phyloP scores from a whole-genome alignment of 2,888 invertebrate genomes.

The Xestia sexstrigata region DNA sequence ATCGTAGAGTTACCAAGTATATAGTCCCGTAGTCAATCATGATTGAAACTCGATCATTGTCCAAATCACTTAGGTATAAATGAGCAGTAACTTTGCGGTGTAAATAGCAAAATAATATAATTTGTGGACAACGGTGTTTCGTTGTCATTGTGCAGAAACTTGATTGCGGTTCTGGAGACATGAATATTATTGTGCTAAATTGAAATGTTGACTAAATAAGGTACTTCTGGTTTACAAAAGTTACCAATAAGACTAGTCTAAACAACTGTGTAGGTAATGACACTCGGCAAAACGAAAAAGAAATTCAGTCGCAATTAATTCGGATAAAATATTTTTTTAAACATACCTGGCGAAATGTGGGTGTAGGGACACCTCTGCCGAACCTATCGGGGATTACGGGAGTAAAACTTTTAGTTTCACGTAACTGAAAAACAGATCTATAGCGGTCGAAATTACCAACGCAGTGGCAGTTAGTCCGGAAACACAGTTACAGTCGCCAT shows the following conservation, averaged over 20 bases:
- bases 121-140: slow-evolving; percentile 25
- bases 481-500: too few species aligned
- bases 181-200: neutral
- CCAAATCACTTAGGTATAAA: slow-evolving; percentile 15
- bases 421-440: neutral
- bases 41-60: slow-evolving; percentile 27
- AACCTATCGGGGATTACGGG: too few species aligned
- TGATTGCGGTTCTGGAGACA: neutral
- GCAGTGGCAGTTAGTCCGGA: neutral
- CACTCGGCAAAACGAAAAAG: too few species aligned
- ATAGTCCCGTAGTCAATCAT: neutral
- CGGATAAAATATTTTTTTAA: too few species aligned
- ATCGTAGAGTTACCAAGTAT: neutral
- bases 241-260: too few species aligned
- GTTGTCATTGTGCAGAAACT: neutral
- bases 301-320: neutral
- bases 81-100: slow-evolving; percentile 17
- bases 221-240: neutral
- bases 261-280: too few species aligned
- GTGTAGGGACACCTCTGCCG: too few species aligned
- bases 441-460: neutral
- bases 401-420: neutral
- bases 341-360: too few species aligned
- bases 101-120: slow-evolving; percentile 6
- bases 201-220: neutral